Evolutionary conservation across 2,797 vertebrate genomes (phyloP).

Genomic region (Oreortyx pictus): DNA sequence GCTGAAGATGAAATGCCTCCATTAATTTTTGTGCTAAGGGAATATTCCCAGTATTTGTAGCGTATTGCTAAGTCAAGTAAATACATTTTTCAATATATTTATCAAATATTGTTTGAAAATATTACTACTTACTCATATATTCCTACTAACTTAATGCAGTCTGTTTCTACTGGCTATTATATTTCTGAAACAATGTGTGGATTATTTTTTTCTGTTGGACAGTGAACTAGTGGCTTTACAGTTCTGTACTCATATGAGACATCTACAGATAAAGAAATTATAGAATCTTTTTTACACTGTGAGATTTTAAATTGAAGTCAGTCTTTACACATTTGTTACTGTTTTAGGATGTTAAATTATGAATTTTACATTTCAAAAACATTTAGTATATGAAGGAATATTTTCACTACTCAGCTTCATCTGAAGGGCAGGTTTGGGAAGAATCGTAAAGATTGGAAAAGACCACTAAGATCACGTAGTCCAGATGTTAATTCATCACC

Average conservation of each 20-base stretch:
- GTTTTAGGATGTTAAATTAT: too few relatives aligned
- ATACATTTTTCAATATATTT: neutral
- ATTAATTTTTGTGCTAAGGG: neutral
- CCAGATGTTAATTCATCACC: too few relatives aligned
- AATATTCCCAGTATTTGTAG: neutral
- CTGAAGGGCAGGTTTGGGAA: too few relatives aligned
- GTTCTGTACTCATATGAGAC: neutral
- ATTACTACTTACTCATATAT: neutral
- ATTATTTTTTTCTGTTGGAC: neutral
- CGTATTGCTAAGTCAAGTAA: neutral
- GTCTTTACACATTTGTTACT: too few relatives aligned
- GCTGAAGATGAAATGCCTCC: neutral
- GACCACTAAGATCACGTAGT: too few relatives aligned
- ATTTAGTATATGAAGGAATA: too few relatives aligned
- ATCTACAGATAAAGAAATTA: neutral
- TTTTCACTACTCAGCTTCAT: too few relatives aligned
- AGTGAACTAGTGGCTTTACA: neutral
- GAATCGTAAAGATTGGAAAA: too few relatives aligned
- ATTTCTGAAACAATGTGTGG: neutral
- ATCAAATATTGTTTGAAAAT: neutral
- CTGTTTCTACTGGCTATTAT: neutral
- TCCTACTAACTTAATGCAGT: neutral
- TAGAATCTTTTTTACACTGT: neutral
- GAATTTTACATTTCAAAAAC: too few relatives aligned
- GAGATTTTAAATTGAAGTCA: neutral